A percentile compares a stretch with the other conserved stretches of the same genome.
Evolutionary conservation across 2,888 invertebrate genomes (phyloP).

Genomic region (Dioctria rufipes): DNA sequence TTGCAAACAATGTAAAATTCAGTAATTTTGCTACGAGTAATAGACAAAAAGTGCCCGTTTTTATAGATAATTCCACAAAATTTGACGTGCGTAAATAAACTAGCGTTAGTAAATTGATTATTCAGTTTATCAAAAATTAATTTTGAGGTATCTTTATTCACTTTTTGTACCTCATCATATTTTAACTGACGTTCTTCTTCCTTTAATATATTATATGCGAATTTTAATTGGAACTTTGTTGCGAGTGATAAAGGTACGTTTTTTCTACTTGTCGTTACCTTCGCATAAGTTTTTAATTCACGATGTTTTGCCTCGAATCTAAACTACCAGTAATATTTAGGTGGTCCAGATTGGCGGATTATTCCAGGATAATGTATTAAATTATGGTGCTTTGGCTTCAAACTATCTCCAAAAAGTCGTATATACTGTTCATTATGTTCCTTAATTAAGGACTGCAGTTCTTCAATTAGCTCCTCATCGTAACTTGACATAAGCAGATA

Average conservation of each 20-base stretch:
- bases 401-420: constrained; percentile 37
- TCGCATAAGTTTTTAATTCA: constrained; percentile 50
- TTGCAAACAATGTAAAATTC: no score
- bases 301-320: constrained; percentile 50
- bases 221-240: constrained; percentile 52
- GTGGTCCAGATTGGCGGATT: constrained; percentile 47
- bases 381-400: constrained; percentile 53
- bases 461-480: background rate
- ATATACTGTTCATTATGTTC: constrained; percentile 49
- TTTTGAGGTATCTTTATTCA: background rate
- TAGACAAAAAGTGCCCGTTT: no score
- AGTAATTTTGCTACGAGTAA: background rate
- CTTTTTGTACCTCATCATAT: background rate
- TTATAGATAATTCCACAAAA: no score
- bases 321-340: constrained; percentile 30
- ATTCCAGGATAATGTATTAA: constrained; percentile 52
- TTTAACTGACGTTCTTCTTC: background rate
- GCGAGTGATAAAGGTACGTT: constrained; percentile 43
- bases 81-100: no score
- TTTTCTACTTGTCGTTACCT: constrained; percentile 43
- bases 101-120: no score
- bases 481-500: constrained; percentile 28
- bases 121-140: no score
- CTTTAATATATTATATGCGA: constrained; percentile 37
- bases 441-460: constrained; percentile 3